Evolutionary conservation across 2,888 invertebrate genomes (phyloP), one percentile per base, ranked within the genome.

Genomic region (Pegoplata infirma): DNA sequence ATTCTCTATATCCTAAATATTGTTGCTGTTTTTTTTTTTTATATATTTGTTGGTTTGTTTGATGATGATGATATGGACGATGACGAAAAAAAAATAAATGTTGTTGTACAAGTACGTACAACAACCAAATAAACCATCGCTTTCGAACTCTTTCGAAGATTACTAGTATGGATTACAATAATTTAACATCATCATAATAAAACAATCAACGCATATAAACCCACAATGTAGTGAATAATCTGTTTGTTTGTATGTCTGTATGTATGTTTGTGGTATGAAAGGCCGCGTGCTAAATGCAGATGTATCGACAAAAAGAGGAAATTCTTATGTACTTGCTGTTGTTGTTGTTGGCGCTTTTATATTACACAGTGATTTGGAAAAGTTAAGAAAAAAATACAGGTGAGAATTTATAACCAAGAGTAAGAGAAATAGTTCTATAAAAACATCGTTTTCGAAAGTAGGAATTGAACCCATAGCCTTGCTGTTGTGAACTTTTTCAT

Each of bases 131-230:
- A 59, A 67, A 71, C 44, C 68, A 75, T 71, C 32, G 79, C 32
- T 61, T 47, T 64, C 36, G 51, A 32, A 47, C 64, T 68, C 25
- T 14, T 55, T 32, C n/a, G 63, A 79, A 79, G 86, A 86, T 86
- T 85, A 85, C 85, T 84, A 82, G 82, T 81, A 81, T 85, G 87
- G 87, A 87, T 87, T 87, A 87, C 84, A 87, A 87, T 87, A 87
- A 87, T 87, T 87, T 87, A 87, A 87, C 87, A 87, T 87, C 87
- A 87, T 87, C 87, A 87, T 87, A 87, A 87, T 87, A 87, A 87
- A 87, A 87, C 87, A 87, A 87, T 87, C 87, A 87, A 87, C 87
- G 87, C 87, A 84, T 83, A 77, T 76, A 83, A 84, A 83, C 83
- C 68, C 76, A 72, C 73, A 53, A 73, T 64, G 56, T 53, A 40